phyloP scores from a whole-genome alignment of 1,140 invertebrate genomes.

The Acromyrmex heyeri region DNA sequence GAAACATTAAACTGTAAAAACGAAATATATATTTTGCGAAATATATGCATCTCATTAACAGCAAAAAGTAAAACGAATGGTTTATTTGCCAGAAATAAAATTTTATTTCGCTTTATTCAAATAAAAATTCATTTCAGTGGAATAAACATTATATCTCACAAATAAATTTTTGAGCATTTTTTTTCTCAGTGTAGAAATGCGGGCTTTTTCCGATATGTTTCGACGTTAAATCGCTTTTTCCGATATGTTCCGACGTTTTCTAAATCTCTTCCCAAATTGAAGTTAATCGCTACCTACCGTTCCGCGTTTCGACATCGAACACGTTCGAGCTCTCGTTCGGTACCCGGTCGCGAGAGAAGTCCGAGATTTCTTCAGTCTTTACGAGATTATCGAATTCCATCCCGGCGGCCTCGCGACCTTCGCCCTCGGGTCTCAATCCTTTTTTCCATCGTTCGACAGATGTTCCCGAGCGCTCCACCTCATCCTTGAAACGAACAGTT shows the following conservation, averaged over 20 bases:
- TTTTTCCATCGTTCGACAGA: conserved; percentile 8
- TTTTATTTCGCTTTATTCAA: no score
- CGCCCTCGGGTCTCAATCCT: conserved; percentile 34
- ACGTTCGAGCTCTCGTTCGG: conserved; percentile 31
- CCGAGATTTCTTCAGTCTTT: conserved; percentile 13
- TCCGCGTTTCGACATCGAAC: conserved; percentile 49
- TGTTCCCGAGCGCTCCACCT: conserved; percentile 37
- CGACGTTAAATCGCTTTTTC: not conserved
- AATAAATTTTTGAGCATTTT: no score
- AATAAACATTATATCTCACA: no score
- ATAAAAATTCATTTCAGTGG: no score
- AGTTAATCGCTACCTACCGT: conserved; percentile 37
- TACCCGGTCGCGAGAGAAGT: not conserved
- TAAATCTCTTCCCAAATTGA: not conserved
- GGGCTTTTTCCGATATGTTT: not conserved
- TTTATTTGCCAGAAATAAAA: no score
- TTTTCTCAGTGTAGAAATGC: not conserved
- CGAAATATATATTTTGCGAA: no score
- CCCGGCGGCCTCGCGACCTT: not conserved
- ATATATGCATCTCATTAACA: no score
- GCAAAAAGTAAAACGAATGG: no score
- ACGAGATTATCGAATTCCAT: conserved; percentile 20
- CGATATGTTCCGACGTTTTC: not conserved
- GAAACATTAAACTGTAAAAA: no score
- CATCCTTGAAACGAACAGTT: conserved; percentile 81